Evolutionary conservation across 2,113 vertebrate genomes (phyloP).

Genomic region (Marcusenius ussheri): DNA sequence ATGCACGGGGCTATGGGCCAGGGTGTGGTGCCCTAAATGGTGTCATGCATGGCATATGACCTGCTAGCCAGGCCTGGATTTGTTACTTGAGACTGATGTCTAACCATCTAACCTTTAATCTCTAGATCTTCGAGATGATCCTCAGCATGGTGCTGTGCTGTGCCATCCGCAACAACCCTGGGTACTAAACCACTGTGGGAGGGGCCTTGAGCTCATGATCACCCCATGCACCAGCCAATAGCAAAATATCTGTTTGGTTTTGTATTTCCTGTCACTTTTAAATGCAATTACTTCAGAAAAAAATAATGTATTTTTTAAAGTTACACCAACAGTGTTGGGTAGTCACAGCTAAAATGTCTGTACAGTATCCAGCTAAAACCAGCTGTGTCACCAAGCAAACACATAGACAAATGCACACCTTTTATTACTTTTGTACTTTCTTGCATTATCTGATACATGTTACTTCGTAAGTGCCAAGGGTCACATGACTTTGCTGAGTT

Average conservation of each 20-base stretch:
- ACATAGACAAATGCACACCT: background rate
- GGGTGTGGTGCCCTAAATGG: background rate
- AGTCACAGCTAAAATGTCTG: background rate
- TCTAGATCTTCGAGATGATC: constrained; percentile 97
- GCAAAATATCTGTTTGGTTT: background rate
- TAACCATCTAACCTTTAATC: background rate
- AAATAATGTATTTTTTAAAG: background rate
- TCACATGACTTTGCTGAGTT: constrained; percentile 32
- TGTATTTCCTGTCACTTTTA: background rate
- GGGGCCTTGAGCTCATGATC: constrained; percentile 29
- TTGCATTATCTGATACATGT: constrained; percentile 36
- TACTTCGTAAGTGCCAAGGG: background rate
- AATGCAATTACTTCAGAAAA: background rate
- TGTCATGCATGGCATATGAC: background rate
- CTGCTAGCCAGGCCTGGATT: background rate
- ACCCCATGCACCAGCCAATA: constrained; percentile 1
- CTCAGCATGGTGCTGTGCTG: constrained; percentile 99
- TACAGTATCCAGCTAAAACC: background rate
- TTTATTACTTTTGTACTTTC: constrained; percentile 27
- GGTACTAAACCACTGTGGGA: constrained; percentile 68
- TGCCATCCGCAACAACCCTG: constrained; percentile 88
- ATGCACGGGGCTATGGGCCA: background rate
- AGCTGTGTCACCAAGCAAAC: background rate
- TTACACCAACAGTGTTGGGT: background rate
- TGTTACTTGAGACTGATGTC: background rate